These are phyloP conservation scores for Aphaenogaster floridana DNA, from an alignment of 1,140 invertebrate species.

Conservation along the genomic window DNA sequence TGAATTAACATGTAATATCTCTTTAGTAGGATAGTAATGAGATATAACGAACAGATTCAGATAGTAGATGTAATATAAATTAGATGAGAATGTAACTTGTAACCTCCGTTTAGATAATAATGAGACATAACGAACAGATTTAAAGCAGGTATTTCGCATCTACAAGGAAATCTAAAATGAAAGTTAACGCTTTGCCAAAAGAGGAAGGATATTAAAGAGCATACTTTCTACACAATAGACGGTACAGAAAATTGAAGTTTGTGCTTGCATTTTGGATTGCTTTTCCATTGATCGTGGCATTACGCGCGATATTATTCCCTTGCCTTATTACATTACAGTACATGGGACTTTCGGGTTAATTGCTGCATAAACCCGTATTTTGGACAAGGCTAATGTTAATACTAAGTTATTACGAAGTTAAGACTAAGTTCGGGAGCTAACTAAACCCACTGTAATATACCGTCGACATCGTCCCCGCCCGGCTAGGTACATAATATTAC, in stretches of 20 bases:
- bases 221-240: not conserved
- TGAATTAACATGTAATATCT: no score
- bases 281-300: not conserved
- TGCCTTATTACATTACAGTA: conserved; percentile 30
- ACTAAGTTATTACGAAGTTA: conserved; percentile 60
- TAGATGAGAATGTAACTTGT: not conserved
- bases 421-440: conserved; percentile 52
- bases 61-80: no score
- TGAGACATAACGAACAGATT: not conserved
- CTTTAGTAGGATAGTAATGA: not conserved
- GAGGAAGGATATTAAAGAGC: not conserved
- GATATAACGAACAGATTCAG: no score
- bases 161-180: not conserved
- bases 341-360: conserved; percentile 48
- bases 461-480: not conserved
- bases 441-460: conserved; percentile 57
- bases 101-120: not conserved
- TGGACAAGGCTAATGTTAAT: conserved; percentile 52
- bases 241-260: not conserved
- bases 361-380: conserved; percentile 51
- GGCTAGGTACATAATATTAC: conserved; percentile 1
- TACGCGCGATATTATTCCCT: not conserved
- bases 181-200: not conserved
- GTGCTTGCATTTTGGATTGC: not conserved
- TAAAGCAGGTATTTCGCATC: not conserved